Percentiles rank a stretch among this genome's conserved stretches.
phyloP scores from a whole-genome alignment of 2,113 vertebrate species.

The Megaceryle torquata region DNA sequence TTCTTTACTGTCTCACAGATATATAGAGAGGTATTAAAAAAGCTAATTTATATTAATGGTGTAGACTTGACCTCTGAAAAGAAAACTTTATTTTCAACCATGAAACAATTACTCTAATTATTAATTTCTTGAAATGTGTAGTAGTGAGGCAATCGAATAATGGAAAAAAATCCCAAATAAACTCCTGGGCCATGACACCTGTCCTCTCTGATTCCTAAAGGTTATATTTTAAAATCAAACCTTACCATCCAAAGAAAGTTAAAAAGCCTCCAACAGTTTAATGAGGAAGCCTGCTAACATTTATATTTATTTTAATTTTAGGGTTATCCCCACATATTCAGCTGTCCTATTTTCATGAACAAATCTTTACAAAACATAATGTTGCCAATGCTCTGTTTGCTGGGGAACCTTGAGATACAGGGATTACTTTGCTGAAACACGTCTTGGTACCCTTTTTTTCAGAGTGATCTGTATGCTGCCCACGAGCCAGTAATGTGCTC shows the following conservation, averaged over 20 bases:
- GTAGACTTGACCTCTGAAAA: not conserved
- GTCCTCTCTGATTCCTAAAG: not conserved
- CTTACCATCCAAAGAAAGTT: not conserved
- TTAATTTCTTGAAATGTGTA: not conserved
- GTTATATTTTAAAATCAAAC: not conserved
- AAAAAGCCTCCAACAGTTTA: not conserved
- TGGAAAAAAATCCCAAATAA: not conserved
- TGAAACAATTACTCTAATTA: not conserved
- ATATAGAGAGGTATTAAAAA: not conserved
- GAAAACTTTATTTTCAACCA: not conserved
- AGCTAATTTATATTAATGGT: not conserved
- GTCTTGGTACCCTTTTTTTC: not conserved
- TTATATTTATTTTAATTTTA: not conserved
- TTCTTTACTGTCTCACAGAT: not conserved
- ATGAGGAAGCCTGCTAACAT: not conserved
- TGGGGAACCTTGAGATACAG: not conserved
- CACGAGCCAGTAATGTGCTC: fast-evolving
- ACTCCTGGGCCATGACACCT: not conserved
- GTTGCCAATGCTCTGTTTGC: not conserved
- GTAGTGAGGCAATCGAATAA: not conserved
- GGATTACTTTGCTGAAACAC: not conserved
- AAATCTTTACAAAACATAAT: not conserved
- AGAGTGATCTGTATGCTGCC: not conserved
- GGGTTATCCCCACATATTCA: not conserved
- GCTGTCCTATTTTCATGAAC: not conserved